Conservation (phyloP, 2,797 vertebrate genomes). For the Fistularia commersonii region DNA sequence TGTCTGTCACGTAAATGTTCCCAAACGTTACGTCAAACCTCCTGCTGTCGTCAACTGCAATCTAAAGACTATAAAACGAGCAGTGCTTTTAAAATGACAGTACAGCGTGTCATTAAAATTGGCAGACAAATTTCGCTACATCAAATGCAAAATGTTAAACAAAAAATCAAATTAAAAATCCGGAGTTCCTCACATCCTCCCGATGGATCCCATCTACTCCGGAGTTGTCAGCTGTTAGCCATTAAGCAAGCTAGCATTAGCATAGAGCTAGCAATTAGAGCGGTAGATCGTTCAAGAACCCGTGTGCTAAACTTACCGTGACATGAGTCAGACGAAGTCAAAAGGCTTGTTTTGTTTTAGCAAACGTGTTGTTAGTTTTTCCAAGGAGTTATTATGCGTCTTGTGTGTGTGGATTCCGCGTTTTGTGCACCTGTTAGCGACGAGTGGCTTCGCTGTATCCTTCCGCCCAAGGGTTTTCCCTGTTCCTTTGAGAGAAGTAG, state of each 20-base stretch:
- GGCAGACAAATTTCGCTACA: too few relatives aligned
- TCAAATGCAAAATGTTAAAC: too few relatives aligned
- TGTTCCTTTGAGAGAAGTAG: slow-evolving; percentile 46
- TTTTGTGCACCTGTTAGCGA: slow-evolving; percentile 69
- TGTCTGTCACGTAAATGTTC: not conserved
- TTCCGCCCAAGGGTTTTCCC: slow-evolving; percentile 47
- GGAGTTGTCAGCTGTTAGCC: slow-evolving; percentile 58
- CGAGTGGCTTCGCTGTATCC: slow-evolving; percentile 53
- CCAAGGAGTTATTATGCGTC: slow-evolving; percentile 11
- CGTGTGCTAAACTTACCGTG: slow-evolving; percentile 46
- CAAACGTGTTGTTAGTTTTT: not conserved
- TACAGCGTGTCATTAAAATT: not conserved
- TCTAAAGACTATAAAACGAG: slow-evolving; percentile 1
- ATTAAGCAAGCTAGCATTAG: slow-evolving; percentile 35
- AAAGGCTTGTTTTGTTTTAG: slow-evolving; percentile 1
- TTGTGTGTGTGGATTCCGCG: slow-evolving; percentile 5
- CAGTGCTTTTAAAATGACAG: not conserved
- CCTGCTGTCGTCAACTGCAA: slow-evolving; percentile 33
- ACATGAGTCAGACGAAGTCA: slow-evolving; percentile 32
- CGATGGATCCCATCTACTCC: slow-evolving; percentile 1
- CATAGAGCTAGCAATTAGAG: slow-evolving; percentile 32
- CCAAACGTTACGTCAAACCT: slow-evolving; percentile 26
- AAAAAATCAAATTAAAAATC: too few relatives aligned
- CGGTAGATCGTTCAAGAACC: not conserved
- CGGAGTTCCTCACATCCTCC: not conserved